Percentiles rank a stretch among this genome's conserved stretches.
These are phyloP conservation scores for Accipiter virgatus DNA, from an alignment of 2,113 vertebrate species.

Conservation along the genomic window DNA sequence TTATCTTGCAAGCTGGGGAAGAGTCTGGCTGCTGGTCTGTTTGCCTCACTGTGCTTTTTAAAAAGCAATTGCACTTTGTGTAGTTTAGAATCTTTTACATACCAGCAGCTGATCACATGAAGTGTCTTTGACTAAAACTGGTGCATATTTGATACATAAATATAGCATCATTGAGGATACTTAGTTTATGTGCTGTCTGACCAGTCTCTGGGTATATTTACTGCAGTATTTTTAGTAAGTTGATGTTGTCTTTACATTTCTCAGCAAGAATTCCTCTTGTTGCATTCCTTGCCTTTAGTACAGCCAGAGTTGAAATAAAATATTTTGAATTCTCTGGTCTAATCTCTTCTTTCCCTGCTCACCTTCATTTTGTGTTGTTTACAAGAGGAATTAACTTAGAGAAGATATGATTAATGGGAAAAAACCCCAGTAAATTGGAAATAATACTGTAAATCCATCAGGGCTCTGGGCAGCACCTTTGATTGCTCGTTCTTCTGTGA, in stretches of 20 bases:
- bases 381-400: not conserved
- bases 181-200: not conserved
- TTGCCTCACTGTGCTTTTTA: not conserved
- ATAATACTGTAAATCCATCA: not conserved
- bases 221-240: not conserved
- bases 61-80: not conserved
- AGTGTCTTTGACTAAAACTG: not conserved
- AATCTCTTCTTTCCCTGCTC: not conserved
- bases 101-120: not conserved
- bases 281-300: not conserved
- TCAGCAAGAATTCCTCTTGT: not conserved
- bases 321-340: constrained; percentile 48
- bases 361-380: not conserved
- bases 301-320: constrained; percentile 4
- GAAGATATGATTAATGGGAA: not conserved
- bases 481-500: not conserved
- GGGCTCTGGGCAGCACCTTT: not conserved
- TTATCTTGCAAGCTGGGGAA: not conserved
- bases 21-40: not conserved
- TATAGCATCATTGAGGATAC: not conserved
- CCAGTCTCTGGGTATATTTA: not conserved
- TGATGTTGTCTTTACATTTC: not conserved
- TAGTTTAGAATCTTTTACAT: not conserved
- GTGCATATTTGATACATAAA: not conserved
- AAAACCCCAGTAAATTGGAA: not conserved